Evolutionary conservation across 1,140 invertebrate species (phyloP).

Genomic region (Macrobrachium rosenbergii): DNA sequence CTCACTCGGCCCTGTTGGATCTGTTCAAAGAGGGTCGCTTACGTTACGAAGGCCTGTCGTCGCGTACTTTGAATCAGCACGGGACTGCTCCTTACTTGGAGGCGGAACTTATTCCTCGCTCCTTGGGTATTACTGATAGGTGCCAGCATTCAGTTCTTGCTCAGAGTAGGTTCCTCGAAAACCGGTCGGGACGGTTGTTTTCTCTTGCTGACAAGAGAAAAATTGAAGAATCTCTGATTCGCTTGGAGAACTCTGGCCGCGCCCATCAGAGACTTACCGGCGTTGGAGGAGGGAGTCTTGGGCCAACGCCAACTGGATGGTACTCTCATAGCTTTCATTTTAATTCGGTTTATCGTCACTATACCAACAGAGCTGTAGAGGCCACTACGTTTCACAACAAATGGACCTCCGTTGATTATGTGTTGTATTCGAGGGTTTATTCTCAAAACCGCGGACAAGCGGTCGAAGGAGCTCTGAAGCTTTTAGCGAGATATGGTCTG

Average conservation of each 20-base stretch:
- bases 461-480: constrained; percentile 72
- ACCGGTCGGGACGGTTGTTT: constrained; percentile 64
- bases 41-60: constrained; percentile 72
- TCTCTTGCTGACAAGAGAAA: constrained; percentile 49
- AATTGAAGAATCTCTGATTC: constrained; percentile 47
- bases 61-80: constrained; percentile 69
- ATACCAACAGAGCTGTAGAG: constrained; percentile 70
- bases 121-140: constrained; percentile 76
- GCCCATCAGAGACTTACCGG: background rate
- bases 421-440: constrained; percentile 78
- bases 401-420: constrained; percentile 88
- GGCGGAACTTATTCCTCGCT: constrained; percentile 72
- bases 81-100: constrained; percentile 56
- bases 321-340: constrained; percentile 69
- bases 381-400: constrained; percentile 81
- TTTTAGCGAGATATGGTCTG: constrained; percentile 77
- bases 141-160: constrained; percentile 78
- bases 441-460: constrained; percentile 32
- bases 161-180: constrained; percentile 57
- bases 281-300: constrained; percentile 9
- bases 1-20: constrained; percentile 73
- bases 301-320: constrained; percentile 62
- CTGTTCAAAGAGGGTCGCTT: constrained; percentile 80
- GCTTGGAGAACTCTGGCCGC: constrained; percentile 38
- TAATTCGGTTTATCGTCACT: constrained; percentile 68